A percentile compares a stretch with the other conserved stretches of the same genome.
Conservation (phyloP, 2,888 invertebrate species). For the Acrocyrtus sp. region DNA sequence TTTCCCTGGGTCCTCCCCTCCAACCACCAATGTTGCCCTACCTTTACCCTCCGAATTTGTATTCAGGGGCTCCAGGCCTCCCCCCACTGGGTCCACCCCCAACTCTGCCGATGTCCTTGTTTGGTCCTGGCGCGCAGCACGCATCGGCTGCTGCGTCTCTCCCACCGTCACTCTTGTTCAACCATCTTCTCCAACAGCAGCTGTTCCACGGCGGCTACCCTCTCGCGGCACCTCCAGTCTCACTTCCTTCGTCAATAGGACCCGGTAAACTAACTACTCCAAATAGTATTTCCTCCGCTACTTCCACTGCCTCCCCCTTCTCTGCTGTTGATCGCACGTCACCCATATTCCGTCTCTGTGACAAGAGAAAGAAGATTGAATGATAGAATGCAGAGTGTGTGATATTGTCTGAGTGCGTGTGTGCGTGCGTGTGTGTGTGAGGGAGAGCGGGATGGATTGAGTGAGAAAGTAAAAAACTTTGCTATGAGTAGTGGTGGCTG, state of each 20-base stretch:
- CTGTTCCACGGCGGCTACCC: conserved; percentile 62
- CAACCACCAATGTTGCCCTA: conserved; percentile 93
- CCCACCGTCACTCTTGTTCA: conserved; percentile 64
- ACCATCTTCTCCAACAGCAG: conserved; percentile 64
- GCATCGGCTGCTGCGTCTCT: conserved; percentile 71
- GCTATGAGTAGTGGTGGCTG: conserved; percentile 1
- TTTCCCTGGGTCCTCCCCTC: conserved; percentile 92
- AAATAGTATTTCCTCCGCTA: conserved; percentile 24
- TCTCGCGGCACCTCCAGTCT: conserved; percentile 69
- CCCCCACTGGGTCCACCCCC: conserved; percentile 67
- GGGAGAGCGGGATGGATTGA: conserved; percentile 19
- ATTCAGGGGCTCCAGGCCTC: conserved; percentile 71
- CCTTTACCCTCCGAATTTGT: conserved; percentile 89
- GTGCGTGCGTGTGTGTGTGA: conserved; percentile 4
- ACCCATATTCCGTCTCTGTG: conserved; percentile 43
- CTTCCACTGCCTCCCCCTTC: conserved; percentile 35
- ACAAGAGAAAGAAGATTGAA: conserved; percentile 54
- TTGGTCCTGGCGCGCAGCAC: conserved; percentile 67
- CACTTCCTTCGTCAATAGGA: conserved; percentile 64
- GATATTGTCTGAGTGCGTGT: conserved; percentile 11
- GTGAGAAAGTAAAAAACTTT: conserved; percentile 5
- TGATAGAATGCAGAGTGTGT: conserved; percentile 34
- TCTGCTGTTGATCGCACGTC: too few species aligned
- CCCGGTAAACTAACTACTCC: conserved; percentile 61
- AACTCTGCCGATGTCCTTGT: conserved; percentile 76